Evolutionary conservation across 2,113 vertebrate species (phyloP).

Genomic region (Oreochromis spilurus): DNA sequence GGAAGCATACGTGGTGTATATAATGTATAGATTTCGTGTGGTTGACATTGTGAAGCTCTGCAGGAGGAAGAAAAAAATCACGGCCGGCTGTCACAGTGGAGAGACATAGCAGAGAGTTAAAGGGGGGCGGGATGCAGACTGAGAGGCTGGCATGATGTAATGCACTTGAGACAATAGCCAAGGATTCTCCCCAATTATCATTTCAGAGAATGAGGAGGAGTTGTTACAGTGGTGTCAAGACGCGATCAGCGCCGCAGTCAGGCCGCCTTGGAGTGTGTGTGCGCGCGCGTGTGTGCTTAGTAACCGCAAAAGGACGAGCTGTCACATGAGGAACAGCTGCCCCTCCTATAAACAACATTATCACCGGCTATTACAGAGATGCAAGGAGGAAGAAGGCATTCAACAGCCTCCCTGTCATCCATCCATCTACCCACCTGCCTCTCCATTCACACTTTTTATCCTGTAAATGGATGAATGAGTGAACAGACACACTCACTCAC

Average conservation of each 20-base stretch:
- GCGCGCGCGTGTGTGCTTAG: not conserved
- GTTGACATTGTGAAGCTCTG: conserved; percentile 48
- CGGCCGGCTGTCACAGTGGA: conserved; percentile 24
- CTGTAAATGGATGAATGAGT: conserved; percentile 2
- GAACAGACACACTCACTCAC: not conserved
- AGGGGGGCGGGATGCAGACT: conserved; percentile 71
- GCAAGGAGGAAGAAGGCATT: conserved; percentile 1
- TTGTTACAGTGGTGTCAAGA: conserved; percentile 16
- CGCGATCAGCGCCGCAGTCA: conserved; percentile 18
- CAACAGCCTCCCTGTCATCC: not conserved
- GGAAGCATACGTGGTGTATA: not conserved
- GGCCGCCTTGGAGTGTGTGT: not conserved
- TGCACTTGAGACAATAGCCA: conserved; percentile 95
- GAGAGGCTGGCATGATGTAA: conserved; percentile 85
- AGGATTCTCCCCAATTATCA: conserved; percentile 81
- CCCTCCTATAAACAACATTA: conserved; percentile 53
- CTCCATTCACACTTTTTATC: not conserved
- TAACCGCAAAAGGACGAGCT: conserved; percentile 30
- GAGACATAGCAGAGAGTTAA: conserved; percentile 47
- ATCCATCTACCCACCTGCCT: not conserved
- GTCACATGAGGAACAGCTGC: conserved; percentile 52
- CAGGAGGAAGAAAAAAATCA: not conserved
- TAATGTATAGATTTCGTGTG: not conserved
- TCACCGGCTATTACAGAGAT: conserved; percentile 44
- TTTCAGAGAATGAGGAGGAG: conserved; percentile 60